Percentiles rank a stretch among this genome's conserved stretches.
phyloP scores from a whole-genome alignment of 2,888 invertebrate species.

The Ceratothoa steindachneri region DNA sequence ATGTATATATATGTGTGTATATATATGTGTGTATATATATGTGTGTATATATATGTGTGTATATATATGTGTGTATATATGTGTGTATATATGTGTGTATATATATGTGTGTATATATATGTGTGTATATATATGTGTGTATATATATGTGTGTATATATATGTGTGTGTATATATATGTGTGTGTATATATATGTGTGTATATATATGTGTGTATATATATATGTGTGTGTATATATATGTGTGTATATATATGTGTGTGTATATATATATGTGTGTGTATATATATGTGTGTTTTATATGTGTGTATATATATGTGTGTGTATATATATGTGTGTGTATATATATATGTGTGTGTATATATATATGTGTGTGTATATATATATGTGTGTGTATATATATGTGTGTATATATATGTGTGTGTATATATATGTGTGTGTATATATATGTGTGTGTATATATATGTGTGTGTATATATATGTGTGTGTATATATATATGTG shows the following conservation, averaged over 20 bases:
- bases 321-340: neutral
- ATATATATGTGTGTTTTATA: neutral
- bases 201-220: slow-evolving; percentile 1
- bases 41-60: neutral
- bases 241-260: neutral
- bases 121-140: neutral
- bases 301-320: slow-evolving; percentile 4
- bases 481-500: neutral
- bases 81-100: neutral
- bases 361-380: neutral
- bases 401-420: neutral
- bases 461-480: neutral
- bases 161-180: neutral
- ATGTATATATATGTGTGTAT: slow-evolving; percentile 2
- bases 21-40: slow-evolving; percentile 1
- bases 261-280: neutral
- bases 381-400: neutral
- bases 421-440: neutral
- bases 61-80: neutral
- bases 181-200: neutral
- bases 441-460: neutral
- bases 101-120: slow-evolving; percentile 6
- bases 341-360: neutral
- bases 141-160: slow-evolving; percentile 1
- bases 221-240: slow-evolving; percentile 1